These are phyloP conservation scores for Leptonema lineaticorne DNA, from an alignment of 1,140 invertebrate genomes.

Conservation along the genomic window DNA sequence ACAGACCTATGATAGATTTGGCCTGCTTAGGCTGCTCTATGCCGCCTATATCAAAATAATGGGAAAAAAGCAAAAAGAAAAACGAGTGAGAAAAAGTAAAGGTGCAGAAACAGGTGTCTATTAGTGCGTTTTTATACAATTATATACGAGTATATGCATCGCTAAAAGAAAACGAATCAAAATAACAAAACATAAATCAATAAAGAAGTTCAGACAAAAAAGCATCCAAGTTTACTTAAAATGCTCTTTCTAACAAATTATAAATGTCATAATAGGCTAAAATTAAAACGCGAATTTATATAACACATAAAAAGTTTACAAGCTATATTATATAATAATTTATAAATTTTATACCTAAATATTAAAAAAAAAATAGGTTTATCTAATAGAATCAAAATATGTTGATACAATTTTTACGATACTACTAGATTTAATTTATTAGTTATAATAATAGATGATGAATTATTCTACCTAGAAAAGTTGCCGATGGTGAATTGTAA, in stretches of 20 bases:
- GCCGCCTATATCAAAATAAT: slow-evolving; percentile 57
- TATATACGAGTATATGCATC: slow-evolving; percentile 4
- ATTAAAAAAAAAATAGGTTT: no score
- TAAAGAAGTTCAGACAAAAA: no score
- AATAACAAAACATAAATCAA: no score
- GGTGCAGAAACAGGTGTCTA: slow-evolving; percentile 22
- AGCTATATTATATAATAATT: no score
- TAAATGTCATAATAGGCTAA: no score
- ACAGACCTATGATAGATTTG: slow-evolving; percentile 71
- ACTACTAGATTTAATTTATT: neutral
- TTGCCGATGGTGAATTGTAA: slow-evolving; percentile 88
- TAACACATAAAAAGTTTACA: no score
- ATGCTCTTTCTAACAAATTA: no score
- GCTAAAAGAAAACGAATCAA: neutral
- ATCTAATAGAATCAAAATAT: no score
- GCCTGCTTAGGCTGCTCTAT: slow-evolving; percentile 70
- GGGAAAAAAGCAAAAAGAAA: slow-evolving; percentile 45
- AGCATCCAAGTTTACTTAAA: no score
- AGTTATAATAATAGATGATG: neutral
- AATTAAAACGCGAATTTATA: no score
- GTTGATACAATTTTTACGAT: no score
- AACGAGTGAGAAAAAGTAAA: slow-evolving; percentile 45
- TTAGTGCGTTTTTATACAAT: slow-evolving; percentile 1
- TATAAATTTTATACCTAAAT: no score
- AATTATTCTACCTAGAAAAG: slow-evolving; percentile 87